Base-by-base conservation (phyloP, 2,113 vertebrate species). In the Corythaeola cristata region DNA sequence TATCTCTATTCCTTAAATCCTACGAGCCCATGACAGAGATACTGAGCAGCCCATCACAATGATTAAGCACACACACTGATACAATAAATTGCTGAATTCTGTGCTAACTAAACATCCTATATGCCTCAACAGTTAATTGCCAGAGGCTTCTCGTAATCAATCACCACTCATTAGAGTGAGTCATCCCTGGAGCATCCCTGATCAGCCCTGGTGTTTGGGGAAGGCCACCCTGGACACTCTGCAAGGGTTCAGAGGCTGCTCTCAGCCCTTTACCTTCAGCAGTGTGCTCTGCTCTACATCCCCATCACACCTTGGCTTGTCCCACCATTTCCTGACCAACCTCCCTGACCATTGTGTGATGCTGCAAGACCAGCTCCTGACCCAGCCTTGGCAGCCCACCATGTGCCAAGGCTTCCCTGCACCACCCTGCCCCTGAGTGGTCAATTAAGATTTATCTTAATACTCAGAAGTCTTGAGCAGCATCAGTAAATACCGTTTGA, bases 11-110 rank as follows among this genome's bases (percentile, higher is more conserved):
- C 77, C 73, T 28, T 17, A 27, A 52, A 58, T 12, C 52, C 37
- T 8, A 4, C 0, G 3, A 58, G 80, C 15, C 24, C 49, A 15
- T 2, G 0, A 12, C 1, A 0, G 50, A 66, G 7, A 41, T 20
- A 14, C 1, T 0, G 32, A 35, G 49, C 44, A 18, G 28, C 9
- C 32, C 66, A 32, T 27, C 37, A 39, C 59, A 62, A 1, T 0
- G 0, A 49, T 27, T 15, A 39, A 58, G 11, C 4, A 6, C 49
- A 6, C 49, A 49, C 12, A 2, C n/a, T 4, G 44, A 68, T 8
- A 62, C 15, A 12, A 5, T 4, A 30, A 75, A 76, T 14, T 3
- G 3, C 1, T 8, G 23, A 73, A 71, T 89, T n/a, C 17, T 3
- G 1, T 1, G 64, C 56, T 75, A 55, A 89, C 87, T 81, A 91